Percentiles rank a stretch among this genome's conserved stretches.
phyloP scores from a whole-genome alignment of 2,797 vertebrate genomes.

The Antennarius maculatus region DNA sequence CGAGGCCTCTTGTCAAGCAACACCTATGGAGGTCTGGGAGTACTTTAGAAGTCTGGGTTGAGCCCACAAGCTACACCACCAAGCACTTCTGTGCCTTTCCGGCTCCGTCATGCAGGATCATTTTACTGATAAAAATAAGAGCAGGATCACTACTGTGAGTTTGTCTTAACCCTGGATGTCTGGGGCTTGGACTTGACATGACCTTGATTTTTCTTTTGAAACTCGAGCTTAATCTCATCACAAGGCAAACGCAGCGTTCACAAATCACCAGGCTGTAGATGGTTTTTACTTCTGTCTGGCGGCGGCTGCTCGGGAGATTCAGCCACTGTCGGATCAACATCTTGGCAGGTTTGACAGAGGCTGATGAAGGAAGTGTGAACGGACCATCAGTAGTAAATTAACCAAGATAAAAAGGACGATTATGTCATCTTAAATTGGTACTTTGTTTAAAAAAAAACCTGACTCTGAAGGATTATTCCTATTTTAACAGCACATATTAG shows the following conservation, averaged over 20 bases:
- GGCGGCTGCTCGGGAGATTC: constrained; percentile 19
- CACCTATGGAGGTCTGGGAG: constrained; percentile 65
- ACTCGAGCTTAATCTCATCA: constrained; percentile 48
- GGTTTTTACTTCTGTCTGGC: constrained; percentile 44
- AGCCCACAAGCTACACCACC: constrained; percentile 18
- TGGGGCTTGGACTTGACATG: constrained; percentile 4
- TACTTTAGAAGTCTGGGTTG: constrained; percentile 18
- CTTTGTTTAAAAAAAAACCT: constrained; percentile 49
- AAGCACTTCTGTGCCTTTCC: constrained; percentile 22
- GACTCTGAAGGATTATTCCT: constrained; percentile 14
- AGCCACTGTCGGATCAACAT: constrained; percentile 50
- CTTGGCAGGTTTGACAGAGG: constrained; percentile 34
- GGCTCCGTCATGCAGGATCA: constrained; percentile 18
- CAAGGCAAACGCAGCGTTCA: constrained; percentile 17
- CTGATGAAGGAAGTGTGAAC: constrained; percentile 45
- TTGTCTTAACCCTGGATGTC: constrained; percentile 31
- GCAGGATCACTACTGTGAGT: constrained; percentile 14
- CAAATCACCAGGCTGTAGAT: constrained; percentile 54
- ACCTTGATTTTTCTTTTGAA: constrained; percentile 42
- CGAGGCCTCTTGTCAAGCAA: constrained; percentile 51
- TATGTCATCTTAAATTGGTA: constrained; percentile 44
- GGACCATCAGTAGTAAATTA: constrained; percentile 37
- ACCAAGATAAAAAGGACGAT: constrained; percentile 45
- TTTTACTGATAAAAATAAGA: constrained; percentile 57
- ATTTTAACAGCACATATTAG: background rate